Conservation (phyloP, 1,140 invertebrate species). For the Drosophila ananassae region DNA sequence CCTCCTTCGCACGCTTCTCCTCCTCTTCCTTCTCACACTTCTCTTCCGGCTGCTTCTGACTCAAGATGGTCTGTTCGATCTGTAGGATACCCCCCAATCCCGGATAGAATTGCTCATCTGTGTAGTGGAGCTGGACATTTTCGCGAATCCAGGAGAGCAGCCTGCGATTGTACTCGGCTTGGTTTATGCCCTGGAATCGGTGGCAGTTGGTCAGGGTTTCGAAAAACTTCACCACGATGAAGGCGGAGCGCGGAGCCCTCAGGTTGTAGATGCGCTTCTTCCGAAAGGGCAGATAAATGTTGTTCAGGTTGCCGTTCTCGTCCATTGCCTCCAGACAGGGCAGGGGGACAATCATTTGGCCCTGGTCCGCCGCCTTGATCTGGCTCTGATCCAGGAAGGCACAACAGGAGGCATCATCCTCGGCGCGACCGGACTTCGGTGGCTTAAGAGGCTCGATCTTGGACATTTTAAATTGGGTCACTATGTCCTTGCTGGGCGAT, state of each 20-base stretch:
- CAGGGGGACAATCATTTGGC: constrained; percentile 68
- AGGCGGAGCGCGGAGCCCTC: constrained; percentile 51
- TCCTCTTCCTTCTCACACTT: no score
- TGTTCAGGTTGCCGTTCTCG: constrained; percentile 50
- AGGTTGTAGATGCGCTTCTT: constrained; percentile 73
- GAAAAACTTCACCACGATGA: constrained; percentile 69
- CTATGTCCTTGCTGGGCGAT: constrained; percentile 42
- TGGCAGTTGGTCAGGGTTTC: constrained; percentile 64
- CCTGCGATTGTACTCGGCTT: constrained; percentile 54
- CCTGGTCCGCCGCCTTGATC: constrained; percentile 27
- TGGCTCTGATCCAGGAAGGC: constrained; percentile 48
- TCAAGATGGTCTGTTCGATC: constrained; percentile 53
- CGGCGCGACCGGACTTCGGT: background rate
- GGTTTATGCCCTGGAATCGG: constrained; percentile 57
- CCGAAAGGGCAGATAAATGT: constrained; percentile 76
- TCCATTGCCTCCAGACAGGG: constrained; percentile 68
- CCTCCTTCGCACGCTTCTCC: background rate
- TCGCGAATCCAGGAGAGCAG: constrained; percentile 70
- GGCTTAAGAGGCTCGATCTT: constrained; percentile 45
- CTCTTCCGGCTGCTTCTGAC: background rate
- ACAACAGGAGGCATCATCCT: constrained; percentile 55
- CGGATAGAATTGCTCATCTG: constrained; percentile 77
- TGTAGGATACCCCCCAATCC: constrained; percentile 73
- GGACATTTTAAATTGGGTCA: constrained; percentile 27
- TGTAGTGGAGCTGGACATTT: constrained; percentile 61